phyloP scores from a whole-genome alignment of 2,888 invertebrate genomes.

The Eupithecia subfuscata region DNA sequence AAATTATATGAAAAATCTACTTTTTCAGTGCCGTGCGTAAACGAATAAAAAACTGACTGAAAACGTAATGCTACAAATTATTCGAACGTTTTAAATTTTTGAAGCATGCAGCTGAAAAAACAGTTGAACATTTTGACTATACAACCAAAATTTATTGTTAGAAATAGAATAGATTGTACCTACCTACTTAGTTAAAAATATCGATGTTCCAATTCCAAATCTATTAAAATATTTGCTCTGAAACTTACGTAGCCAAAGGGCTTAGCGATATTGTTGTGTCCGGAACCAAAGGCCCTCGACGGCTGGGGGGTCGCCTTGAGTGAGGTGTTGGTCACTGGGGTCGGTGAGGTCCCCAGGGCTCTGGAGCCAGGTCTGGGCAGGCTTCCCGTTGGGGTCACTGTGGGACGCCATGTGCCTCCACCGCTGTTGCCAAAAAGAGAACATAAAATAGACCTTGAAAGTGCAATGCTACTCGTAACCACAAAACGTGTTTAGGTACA shows the following conservation, averaged over 20 bases:
- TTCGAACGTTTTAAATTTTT: too few species aligned
- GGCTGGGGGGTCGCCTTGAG: constrained; percentile 89
- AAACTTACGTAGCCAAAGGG: constrained; percentile 87
- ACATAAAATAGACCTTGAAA: neutral
- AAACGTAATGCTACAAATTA: too few species aligned
- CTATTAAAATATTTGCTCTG: neutral
- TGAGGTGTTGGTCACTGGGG: constrained; percentile 93
- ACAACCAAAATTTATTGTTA: too few species aligned
- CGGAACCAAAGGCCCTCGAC: constrained; percentile 91
- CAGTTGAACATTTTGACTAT: neutral
- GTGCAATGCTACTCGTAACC: neutral
- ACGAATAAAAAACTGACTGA: too few species aligned
- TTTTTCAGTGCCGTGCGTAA: too few species aligned
- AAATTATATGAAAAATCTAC: too few species aligned
- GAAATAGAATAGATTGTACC: too few species aligned
- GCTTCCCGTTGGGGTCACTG: constrained; percentile 92
- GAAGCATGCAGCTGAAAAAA: too few species aligned
- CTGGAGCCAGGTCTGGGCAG: constrained; percentile 85
- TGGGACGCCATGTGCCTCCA: constrained; percentile 95
- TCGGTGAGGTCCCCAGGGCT: constrained; percentile 81
- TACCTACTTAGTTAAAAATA: too few species aligned
- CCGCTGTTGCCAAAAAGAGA: constrained; percentile 83
- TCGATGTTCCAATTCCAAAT: neutral
- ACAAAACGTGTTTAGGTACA: neutral
- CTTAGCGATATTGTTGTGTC: constrained; percentile 94